Evolutionary conservation across 30 jellyfish, hydroid and myxozoan genomes (phyloP).

Genomic region (Sanderia malayensis): DNA sequence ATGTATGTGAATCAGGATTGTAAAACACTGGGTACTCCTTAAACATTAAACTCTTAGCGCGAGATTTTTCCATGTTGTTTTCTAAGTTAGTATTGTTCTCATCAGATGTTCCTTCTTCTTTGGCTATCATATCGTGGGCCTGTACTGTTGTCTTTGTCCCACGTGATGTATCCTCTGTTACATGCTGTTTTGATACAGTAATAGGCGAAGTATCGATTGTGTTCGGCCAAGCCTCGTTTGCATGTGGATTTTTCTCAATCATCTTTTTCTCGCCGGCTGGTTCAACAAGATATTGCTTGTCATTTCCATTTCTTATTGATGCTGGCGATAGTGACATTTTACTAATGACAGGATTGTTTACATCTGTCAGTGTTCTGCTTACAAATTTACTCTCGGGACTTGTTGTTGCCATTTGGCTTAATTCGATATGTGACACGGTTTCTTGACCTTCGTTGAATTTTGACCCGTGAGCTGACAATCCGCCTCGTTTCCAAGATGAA

Average conservation of each 20-base stretch:
- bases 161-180: too few species aligned
- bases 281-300: background rate
- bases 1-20: background rate
- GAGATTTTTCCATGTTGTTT: background rate
- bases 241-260: too few species aligned
- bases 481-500: slow-evolving; percentile 41
- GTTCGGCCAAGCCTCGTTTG: too few species aligned
- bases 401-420: slow-evolving; percentile 28
- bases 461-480: background rate
- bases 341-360: background rate
- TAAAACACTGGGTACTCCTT: background rate
- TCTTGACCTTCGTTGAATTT: background rate
- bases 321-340: background rate
- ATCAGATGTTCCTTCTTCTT: background rate
- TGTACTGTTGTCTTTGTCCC: too few species aligned
- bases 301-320: background rate
- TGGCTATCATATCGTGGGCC: background rate
- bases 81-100: background rate
- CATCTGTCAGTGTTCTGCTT: background rate
- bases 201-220: too few species aligned
- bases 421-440: slow-evolving; percentile 21
- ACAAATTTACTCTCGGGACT: background rate
- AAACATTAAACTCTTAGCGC: background rate
- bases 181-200: too few species aligned
- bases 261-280: too few species aligned